Conservation (phyloP, 2,797 vertebrate genomes). For the Taeniopygia guttata region DNA sequence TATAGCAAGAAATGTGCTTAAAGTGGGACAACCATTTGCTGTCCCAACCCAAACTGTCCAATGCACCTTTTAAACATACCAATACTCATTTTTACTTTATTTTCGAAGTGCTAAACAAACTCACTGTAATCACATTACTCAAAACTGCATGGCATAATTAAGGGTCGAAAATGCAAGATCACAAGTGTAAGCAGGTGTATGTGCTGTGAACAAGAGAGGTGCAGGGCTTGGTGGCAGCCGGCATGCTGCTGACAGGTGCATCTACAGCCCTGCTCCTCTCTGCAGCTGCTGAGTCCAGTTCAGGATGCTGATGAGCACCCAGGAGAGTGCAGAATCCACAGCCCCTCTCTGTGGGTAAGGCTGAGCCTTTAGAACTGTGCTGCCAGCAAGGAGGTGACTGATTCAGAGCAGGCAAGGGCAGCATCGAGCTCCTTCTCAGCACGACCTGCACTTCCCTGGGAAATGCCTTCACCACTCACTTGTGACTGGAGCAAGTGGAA, state of each 20-base stretch:
- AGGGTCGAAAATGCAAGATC: not conserved
- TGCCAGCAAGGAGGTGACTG: not conserved
- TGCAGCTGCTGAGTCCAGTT: not conserved
- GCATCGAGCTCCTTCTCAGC: not conserved
- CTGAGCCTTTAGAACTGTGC: not conserved
- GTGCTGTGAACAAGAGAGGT: not conserved
- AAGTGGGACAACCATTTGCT: not conserved
- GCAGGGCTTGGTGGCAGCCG: not conserved
- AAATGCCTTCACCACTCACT: not conserved
- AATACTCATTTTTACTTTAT: not conserved
- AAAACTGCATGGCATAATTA: not conserved
- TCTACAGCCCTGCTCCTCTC: not conserved
- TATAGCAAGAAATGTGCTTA: not conserved
- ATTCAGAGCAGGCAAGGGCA: not conserved
- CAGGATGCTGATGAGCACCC: not conserved
- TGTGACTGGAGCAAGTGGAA: not conserved
- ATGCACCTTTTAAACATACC: not conserved
- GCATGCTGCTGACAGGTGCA: not conserved
- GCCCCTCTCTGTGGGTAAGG: not conserved
- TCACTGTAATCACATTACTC: not conserved
- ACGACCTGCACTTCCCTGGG: no score
- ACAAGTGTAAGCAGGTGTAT: not conserved
- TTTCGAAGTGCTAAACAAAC: not conserved
- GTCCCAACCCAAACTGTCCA: not conserved
- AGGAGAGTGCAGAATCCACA: not conserved